Evolutionary conservation across 2,888 invertebrate genomes (phyloP), one percentile per base, ranked within the genome.

Genomic region (Xanthia togata): DNA sequence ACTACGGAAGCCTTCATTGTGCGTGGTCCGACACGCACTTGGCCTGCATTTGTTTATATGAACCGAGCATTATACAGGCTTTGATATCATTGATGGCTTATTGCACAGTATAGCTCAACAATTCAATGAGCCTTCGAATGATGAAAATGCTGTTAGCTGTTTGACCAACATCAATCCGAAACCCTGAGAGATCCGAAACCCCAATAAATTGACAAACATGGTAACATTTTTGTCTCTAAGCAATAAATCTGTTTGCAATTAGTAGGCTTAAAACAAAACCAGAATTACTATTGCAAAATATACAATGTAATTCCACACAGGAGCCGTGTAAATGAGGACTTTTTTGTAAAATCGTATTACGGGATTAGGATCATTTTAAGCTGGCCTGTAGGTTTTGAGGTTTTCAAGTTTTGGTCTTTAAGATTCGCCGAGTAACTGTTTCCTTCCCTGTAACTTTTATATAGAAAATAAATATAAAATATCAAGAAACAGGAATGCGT

Each of bases 241-340:
- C 62, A 50, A 76, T 55, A 38, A 77, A 77, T 82, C 82, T 41
- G 65, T 44, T 65, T 47, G 6, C n/a, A 76, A 62, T 67, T 67
- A 67, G 31, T 31, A 20, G n/a, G 31, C 38, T 62, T 75, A n/a
- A 76, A 67, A 50, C 65, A 41, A 82, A 82, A 67, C 38, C 20
- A 47, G n/a, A 31, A 14, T 60, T 14, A 38, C 31, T 57, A 67
- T 57, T 57, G n/a, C 44, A 55, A 77, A n/a, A n/a, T n/a, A 71
- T 62, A 79, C 53, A 70, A 26, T 44, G 53, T 53, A 6, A 70
- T 70, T 47, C 14, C 17, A 53, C 5, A n/a, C 38, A 26, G 5
- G 62, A 38, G 20, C 4, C 0, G 4, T 53, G 50, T 44, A 26
- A 41, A 26, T 69, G 9, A 9, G n/a, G 26, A 50, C 8, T 59